These are phyloP conservation scores for Lasius fuliginosus DNA, from an alignment of 2,888 invertebrate species.

Conservation along the genomic window DNA sequence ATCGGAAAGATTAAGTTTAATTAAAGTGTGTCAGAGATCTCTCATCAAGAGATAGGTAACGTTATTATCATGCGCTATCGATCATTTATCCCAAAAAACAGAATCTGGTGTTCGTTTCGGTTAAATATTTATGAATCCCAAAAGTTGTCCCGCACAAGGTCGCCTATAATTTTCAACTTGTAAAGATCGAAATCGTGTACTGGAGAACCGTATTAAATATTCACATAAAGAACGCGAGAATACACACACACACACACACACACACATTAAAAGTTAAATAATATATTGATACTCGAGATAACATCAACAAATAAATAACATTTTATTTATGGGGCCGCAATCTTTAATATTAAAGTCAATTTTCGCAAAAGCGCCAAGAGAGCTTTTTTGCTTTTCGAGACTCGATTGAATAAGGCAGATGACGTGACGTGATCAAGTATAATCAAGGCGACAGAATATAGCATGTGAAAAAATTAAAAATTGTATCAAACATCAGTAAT, in stretches of 20 bases:
- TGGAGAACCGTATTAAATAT: neutral
- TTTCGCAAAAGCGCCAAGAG: neutral
- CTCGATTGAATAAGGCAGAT: neutral
- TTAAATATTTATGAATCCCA: neutral
- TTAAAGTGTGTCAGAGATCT: neutral
- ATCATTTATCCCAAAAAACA: neutral
- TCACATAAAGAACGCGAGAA: neutral
- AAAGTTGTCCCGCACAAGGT: neutral
- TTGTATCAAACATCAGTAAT: neutral
- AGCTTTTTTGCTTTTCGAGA: neutral
- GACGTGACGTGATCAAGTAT: neutral
- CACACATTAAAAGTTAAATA: slow-evolving; percentile 18
- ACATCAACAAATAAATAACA: slow-evolving; percentile 17
- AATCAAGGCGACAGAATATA: neutral
- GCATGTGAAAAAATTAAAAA: neutral
- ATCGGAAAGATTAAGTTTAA: neutral
- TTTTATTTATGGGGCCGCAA: neutral
- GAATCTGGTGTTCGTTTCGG: neutral
- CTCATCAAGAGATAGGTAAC: neutral
- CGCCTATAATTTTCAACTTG: neutral
- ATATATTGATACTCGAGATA: neutral
- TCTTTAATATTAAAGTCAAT: slow-evolving; percentile 10
- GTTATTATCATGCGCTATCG: neutral
- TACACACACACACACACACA: neutral
- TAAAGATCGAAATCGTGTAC: neutral